Evolutionary conservation across 2,888 invertebrate genomes (phyloP).

Genomic region (Onthophagus sagittarius): DNA sequence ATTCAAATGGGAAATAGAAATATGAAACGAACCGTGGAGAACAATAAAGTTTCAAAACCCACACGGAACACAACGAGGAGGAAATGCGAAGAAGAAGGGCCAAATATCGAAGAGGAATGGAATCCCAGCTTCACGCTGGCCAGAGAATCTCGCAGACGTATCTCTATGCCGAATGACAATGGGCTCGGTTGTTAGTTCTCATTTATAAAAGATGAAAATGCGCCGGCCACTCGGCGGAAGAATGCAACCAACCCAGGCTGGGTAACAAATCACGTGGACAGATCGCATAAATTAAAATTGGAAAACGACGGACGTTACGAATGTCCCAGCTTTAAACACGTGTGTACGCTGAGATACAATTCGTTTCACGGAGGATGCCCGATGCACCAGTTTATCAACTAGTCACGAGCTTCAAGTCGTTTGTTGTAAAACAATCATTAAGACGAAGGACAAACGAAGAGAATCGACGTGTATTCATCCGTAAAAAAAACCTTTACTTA

Average conservation of each 20-base stretch:
- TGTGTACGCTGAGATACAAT: neutral
- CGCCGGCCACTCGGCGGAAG: conserved; percentile 31
- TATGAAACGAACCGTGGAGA: neutral
- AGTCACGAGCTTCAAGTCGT: neutral
- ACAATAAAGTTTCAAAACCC: neutral
- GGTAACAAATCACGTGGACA: conserved; percentile 36
- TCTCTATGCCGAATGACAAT: conserved; percentile 13
- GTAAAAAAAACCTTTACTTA: neutral
- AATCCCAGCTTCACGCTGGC: neutral
- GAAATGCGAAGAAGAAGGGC: neutral
- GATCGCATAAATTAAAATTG: conserved; percentile 38
- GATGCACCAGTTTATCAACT: neutral
- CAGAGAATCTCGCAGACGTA: neutral
- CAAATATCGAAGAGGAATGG: neutral
- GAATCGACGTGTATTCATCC: neutral
- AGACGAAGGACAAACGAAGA: neutral
- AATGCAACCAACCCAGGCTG: conserved; percentile 32
- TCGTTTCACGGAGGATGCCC: neutral
- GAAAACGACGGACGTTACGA: conserved; percentile 26
- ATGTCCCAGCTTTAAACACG: neutral
- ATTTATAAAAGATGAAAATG: conserved; percentile 32
- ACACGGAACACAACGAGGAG: neutral
- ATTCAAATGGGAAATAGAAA: neutral
- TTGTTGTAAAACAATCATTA: neutral
- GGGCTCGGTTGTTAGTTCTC: conserved; percentile 21